These are phyloP conservation scores for Mythimna vitellina DNA, from an alignment of 2,888 invertebrate genomes.

Conservation along the genomic window DNA sequence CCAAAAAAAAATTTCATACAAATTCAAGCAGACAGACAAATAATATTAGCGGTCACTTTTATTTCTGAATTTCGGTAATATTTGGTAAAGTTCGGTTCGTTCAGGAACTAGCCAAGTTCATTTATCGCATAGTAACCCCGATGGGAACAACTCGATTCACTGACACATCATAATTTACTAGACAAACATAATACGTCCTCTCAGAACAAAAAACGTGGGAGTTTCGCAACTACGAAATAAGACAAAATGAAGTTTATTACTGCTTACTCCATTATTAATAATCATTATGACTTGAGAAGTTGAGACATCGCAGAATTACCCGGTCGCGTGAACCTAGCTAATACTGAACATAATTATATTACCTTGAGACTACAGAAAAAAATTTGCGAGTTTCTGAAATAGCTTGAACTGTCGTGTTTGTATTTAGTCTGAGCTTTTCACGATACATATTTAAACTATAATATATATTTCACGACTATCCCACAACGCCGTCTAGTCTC, in stretches of 20 bases:
- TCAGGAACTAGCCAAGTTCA: not conserved
- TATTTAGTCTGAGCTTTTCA: not conserved
- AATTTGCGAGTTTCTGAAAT: conserved; percentile 10
- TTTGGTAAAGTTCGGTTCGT: too few relatives aligned
- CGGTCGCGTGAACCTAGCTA: conserved; percentile 21
- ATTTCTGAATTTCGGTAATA: not conserved
- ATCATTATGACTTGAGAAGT: conserved; percentile 25
- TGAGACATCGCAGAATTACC: conserved; percentile 32
- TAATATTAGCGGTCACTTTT: not conserved
- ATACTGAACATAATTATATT: conserved; percentile 18
- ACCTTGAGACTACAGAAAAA: conserved; percentile 19
- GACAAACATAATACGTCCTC: conserved; percentile 6
- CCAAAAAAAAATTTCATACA: not conserved
- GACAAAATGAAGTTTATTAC: conserved; percentile 39
- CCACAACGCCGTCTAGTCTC: too few relatives aligned
- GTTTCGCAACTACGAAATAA: conserved; percentile 31
- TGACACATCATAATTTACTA: not conserved
- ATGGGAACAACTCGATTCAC: not conserved
- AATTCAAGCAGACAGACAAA: too few relatives aligned
- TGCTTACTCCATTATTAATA: conserved; percentile 39
- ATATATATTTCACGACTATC: too few relatives aligned
- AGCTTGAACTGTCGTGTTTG: not conserved
- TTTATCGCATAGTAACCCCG: not conserved
- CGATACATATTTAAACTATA: too few relatives aligned
- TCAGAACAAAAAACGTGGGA: conserved; percentile 46